phyloP scores from a whole-genome alignment of 2,888 invertebrate genomes.

The Aproaerema taeniolella region DNA sequence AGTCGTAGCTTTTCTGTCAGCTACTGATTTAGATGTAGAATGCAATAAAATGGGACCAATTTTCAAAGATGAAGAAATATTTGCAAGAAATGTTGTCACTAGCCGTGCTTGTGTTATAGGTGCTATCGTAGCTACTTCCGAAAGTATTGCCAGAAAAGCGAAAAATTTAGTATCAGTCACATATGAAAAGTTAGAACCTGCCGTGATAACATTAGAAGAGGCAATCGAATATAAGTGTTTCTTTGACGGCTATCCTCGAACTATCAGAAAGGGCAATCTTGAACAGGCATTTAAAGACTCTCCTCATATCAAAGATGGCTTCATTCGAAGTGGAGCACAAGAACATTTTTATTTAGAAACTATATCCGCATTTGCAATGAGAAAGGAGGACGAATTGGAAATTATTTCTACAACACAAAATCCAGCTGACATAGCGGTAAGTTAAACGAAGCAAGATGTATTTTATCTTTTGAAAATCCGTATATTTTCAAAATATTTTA shows the following conservation, averaged over 20 bases:
- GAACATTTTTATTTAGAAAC: constrained; percentile 96
- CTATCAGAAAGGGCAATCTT: constrained; percentile 80
- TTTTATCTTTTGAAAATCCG: no score
- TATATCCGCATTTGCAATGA: constrained; percentile 79
- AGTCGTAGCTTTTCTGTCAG: constrained; percentile 86
- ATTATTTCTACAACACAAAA: constrained; percentile 88
- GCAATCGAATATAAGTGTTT: constrained; percentile 86
- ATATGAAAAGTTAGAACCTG: constrained; percentile 87
- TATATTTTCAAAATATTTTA: constrained; percentile 24
- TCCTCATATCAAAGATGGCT: constrained; percentile 82
- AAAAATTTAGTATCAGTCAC: constrained; percentile 84
- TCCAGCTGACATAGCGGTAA: constrained; percentile 83
- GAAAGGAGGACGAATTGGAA: constrained; percentile 90
- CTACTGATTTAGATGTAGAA: constrained; percentile 82
- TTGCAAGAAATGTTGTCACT: constrained; percentile 83
- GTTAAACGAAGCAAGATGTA: no score
- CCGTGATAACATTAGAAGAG: constrained; percentile 92
- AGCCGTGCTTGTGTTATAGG: constrained; percentile 89
- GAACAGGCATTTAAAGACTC: constrained; percentile 80
- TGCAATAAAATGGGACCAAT: constrained; percentile 83
- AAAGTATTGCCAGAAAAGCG: constrained; percentile 86
- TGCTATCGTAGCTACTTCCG: constrained; percentile 86
- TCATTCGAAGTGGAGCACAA: constrained; percentile 85
- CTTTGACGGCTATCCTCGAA: constrained; percentile 73
- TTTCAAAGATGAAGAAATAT: constrained; percentile 89